Evolutionary conservation across 2,797 vertebrate genomes (phyloP).

Genomic region (Mormyrus hasselquistii): DNA sequence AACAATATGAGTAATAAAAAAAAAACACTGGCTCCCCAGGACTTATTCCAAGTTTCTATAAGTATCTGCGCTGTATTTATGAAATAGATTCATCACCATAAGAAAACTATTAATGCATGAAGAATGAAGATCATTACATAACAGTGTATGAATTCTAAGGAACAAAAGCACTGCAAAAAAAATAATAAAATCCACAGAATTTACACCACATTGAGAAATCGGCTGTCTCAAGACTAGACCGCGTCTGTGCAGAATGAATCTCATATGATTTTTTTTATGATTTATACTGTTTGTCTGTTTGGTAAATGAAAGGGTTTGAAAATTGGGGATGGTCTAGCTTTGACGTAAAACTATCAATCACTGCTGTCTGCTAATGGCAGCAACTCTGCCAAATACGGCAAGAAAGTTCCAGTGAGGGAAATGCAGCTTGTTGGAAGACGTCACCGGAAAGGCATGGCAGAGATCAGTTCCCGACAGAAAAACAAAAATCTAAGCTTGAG

Average conservation of each 20-base stretch:
- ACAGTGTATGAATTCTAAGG: background rate
- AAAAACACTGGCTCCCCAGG: background rate
- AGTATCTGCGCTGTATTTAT: background rate
- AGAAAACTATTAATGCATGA: background rate
- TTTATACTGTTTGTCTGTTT: background rate
- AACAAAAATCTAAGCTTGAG: background rate
- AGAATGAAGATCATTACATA: background rate
- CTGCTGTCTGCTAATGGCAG: background rate
- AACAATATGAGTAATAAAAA: background rate
- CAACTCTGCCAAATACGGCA: background rate
- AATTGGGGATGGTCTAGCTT: background rate
- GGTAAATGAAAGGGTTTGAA: background rate
- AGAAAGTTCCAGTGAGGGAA: background rate
- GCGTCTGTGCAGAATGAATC: background rate
- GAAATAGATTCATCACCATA: background rate
- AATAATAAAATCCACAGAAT: background rate
- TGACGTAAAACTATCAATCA: conserved; percentile 1
- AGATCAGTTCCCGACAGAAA: background rate
- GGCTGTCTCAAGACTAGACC: background rate
- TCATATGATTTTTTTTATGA: background rate
- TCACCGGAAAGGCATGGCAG: background rate
- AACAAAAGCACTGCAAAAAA: background rate
- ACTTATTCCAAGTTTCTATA: background rate
- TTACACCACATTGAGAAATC: background rate
- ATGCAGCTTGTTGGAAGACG: background rate